phyloP scores from a whole-genome alignment of 2,888 invertebrate genomes.

The Bugulina stolonifera region DNA sequence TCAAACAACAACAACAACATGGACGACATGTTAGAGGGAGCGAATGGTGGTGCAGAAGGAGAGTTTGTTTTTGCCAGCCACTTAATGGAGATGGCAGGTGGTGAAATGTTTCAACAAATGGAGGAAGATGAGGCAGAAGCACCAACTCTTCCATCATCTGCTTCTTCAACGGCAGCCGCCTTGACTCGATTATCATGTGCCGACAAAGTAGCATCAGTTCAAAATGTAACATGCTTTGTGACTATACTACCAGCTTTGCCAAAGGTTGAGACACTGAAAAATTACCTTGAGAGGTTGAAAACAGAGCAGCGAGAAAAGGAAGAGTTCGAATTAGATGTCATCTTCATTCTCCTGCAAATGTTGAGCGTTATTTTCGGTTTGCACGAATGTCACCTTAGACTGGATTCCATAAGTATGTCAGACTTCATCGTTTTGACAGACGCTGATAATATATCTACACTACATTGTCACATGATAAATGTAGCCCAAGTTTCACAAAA shows the following conservation, averaged over 20 bases:
- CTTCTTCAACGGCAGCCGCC: background rate
- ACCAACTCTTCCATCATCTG: background rate
- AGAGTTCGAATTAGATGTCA: constrained; percentile 19
- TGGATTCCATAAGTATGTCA: constrained; percentile 14
- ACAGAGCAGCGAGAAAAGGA: background rate
- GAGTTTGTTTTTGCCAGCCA: constrained; percentile 16
- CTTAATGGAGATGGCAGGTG: constrained; percentile 11
- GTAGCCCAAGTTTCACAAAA: background rate
- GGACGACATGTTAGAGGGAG: background rate
- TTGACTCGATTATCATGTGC: background rate
- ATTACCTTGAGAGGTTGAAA: background rate
- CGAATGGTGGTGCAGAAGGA: background rate
- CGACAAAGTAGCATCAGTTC: background rate
- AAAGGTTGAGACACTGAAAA: background rate
- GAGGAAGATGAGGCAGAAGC: background rate
- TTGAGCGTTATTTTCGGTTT: constrained; percentile 14
- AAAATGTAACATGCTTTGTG: constrained; percentile 8
- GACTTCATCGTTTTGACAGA: background rate
- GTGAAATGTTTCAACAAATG: background rate
- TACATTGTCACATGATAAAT: constrained; percentile 19
- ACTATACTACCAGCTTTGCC: background rate
- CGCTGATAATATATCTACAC: background rate
- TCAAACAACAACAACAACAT: constrained; percentile 20
- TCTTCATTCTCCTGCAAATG: background rate
- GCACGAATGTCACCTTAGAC: background rate